A percentile compares a stretch with the other conserved stretches of the same genome.
Conservation (phyloP, 2,888 invertebrate genomes). For the Periphyllus acericola region DNA sequence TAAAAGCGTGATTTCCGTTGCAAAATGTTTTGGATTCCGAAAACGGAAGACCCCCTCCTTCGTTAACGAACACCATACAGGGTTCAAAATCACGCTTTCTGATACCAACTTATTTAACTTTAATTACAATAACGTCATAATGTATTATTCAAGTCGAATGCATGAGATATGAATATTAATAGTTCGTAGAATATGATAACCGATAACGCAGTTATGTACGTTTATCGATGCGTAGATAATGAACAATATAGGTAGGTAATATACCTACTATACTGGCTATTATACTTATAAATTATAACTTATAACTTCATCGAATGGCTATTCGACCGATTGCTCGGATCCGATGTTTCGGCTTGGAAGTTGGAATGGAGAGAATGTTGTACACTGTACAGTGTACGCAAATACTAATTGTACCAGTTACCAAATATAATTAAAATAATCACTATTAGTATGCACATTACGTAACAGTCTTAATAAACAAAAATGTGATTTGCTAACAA, state of each 20-base stretch:
- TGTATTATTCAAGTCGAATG: not conserved
- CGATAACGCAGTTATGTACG: constrained; percentile 10
- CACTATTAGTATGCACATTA: not conserved
- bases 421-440: not conserved
- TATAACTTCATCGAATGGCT: not conserved
- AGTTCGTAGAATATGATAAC: constrained; percentile 12
- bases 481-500: not conserved
- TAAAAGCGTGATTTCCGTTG: too few species aligned
- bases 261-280: not conserved
- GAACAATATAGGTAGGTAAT: not conserved
- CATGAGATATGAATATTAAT: not conserved
- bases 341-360: not conserved
- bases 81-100: not conserved
- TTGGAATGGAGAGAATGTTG: not conserved
- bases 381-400: not conserved
- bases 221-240: constrained; percentile 18
- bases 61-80: not conserved
- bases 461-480: not conserved
- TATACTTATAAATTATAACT: not conserved
- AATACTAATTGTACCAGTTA: not conserved
- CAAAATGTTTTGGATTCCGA: too few species aligned
- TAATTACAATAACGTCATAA: not conserved
- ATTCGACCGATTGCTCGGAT: not conserved
- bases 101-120: not conserved
- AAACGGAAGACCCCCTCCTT: too few species aligned